Evolutionary conservation across 1,140 invertebrate species (phyloP).

Genomic region (Drosophila ohnishii): DNA sequence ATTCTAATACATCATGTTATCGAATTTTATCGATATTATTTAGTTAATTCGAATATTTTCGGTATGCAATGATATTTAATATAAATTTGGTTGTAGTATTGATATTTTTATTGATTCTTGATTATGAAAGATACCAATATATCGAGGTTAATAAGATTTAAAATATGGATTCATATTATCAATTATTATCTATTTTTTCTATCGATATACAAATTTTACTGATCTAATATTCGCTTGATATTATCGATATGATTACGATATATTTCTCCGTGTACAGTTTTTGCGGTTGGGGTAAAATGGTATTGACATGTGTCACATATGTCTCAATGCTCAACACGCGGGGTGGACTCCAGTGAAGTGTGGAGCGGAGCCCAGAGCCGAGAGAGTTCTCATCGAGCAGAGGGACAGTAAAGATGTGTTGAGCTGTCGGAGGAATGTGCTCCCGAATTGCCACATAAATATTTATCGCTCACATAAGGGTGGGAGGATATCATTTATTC

Average conservation of each 20-base stretch:
- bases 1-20: no score
- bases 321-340: conserved; percentile 24
- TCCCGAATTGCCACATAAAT: conserved; percentile 65
- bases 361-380: neutral
- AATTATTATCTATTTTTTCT: no score
- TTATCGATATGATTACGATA: neutral
- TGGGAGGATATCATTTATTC: conserved; percentile 45
- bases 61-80: no score
- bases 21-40: no score
- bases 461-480: conserved; percentile 49
- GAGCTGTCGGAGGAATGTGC: conserved; percentile 47
- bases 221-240: neutral
- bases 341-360: conserved; percentile 1
- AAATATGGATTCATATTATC: no score
- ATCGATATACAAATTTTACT: neutral
- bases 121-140: no score
- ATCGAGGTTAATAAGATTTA: no score
- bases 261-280: neutral
- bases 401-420: conserved; percentile 15
- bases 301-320: conserved; percentile 61
- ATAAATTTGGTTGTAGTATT: no score
- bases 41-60: no score
- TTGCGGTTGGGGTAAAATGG: conserved; percentile 23
- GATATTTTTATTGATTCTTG: no score
- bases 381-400: conserved; percentile 1